phyloP scores from a whole-genome alignment of 2,888 invertebrate genomes.

The Apodemia duryi region DNA sequence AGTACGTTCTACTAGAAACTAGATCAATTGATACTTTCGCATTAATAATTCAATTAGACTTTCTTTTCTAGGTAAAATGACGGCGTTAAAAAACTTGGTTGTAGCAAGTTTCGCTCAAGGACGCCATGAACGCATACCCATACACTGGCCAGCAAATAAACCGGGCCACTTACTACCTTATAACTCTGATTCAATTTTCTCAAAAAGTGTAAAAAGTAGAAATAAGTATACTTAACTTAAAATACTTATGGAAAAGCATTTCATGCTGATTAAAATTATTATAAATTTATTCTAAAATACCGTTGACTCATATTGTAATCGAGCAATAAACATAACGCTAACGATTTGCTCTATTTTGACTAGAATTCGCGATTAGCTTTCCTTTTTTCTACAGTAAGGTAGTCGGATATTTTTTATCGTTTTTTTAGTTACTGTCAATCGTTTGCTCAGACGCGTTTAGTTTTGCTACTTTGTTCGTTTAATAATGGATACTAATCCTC shows the following conservation, averaged over 20 bases:
- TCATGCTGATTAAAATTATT: slow-evolving; percentile 9
- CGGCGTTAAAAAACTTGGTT: background rate
- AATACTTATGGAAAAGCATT: background rate
- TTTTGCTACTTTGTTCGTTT: background rate
- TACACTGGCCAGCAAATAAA: too few relatives aligned
- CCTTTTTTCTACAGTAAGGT: slow-evolving; percentile 21
- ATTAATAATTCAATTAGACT: background rate
- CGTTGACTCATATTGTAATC: slow-evolving; percentile 13
- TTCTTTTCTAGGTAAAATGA: background rate
- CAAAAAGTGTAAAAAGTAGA: too few relatives aligned
- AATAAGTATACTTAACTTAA: too few relatives aligned
- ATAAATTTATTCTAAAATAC: slow-evolving; percentile 21
- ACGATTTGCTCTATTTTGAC: slow-evolving; percentile 22
- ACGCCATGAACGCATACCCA: background rate
- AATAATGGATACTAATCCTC: background rate
- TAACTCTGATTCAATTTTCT: too few relatives aligned
- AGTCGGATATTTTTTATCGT: slow-evolving; percentile 24
- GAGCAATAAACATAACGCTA: slow-evolving; percentile 20
- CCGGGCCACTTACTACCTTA: too few relatives aligned
- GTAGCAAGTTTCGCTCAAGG: background rate
- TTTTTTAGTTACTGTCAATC: slow-evolving; percentile 12
- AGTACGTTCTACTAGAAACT: background rate
- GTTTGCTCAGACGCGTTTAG: too few relatives aligned
- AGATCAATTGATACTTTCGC: background rate
- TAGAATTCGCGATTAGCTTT: slow-evolving; percentile 20